phyloP scores from a whole-genome alignment of 2,113 vertebrate genomes.

The Tyto alba region DNA sequence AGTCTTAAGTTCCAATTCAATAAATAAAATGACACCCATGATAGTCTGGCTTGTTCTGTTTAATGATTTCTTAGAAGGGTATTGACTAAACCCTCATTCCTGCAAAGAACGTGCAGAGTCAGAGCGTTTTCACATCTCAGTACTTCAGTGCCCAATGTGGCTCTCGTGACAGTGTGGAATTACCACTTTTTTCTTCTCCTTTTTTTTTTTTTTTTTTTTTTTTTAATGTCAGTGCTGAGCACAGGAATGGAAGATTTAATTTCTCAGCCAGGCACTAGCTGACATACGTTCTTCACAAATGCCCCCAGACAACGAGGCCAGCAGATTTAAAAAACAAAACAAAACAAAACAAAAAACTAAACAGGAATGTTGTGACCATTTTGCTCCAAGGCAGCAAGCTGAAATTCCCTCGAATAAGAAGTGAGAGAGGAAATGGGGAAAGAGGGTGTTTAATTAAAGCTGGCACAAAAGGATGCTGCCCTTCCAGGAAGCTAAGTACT shows the following conservation, averaged over 20 bases:
- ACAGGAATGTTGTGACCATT: background rate
- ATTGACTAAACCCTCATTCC: background rate
- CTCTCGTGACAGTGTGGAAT: background rate
- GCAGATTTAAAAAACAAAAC: background rate
- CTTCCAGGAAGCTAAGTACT: background rate
- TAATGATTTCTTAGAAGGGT: background rate
- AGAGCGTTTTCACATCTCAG: background rate
- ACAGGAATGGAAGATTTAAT: background rate
- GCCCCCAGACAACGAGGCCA: background rate
- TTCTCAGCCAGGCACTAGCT: background rate
- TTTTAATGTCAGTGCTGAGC: background rate
- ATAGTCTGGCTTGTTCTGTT: background rate
- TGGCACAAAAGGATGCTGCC: background rate
- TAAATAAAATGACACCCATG: background rate
- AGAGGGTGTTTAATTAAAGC: background rate
- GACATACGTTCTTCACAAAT: background rate
- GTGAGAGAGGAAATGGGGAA: background rate
- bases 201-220: background rate
- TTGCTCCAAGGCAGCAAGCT: background rate
- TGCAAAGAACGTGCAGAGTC: background rate
- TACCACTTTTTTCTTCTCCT: background rate
- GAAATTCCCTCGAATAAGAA: background rate
- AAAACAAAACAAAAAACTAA: background rate
- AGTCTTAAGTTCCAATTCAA: background rate
- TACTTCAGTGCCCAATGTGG: rapidly evolving